Evolutionary conservation across 1,140 invertebrate genomes (phyloP).

Genomic region (Triops cancriformis): DNA sequence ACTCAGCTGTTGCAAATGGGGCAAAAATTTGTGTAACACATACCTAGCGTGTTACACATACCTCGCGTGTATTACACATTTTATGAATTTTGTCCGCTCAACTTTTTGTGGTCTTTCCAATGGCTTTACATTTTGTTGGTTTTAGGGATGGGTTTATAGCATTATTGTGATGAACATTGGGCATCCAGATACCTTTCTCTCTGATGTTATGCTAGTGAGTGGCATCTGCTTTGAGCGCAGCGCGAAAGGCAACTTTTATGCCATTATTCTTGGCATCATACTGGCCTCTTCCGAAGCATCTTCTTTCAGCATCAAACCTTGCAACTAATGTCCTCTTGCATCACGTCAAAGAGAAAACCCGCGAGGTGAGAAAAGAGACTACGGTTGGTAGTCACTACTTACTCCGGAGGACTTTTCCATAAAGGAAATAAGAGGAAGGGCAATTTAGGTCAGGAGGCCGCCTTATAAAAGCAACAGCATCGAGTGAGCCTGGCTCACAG

Average conservation of each 20-base stretch:
- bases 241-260: not conserved
- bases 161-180: too few relatives aligned
- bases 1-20: too few relatives aligned
- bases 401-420: not conserved
- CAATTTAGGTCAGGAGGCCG: conserved; percentile 27
- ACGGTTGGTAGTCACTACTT: not conserved
- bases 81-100: too few relatives aligned
- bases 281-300: not conserved
- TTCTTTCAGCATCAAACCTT: not conserved
- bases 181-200: too few relatives aligned
- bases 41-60: too few relatives aligned
- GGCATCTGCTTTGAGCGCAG: too few relatives aligned
- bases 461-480: conserved; percentile 24
- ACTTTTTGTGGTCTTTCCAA: too few relatives aligned
- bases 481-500: not conserved
- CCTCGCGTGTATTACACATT: too few relatives aligned
- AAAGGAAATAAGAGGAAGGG: not conserved
- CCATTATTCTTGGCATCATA: not conserved
- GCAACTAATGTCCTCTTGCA: not conserved
- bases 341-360: not conserved
- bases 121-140: too few relatives aligned
- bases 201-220: too few relatives aligned
- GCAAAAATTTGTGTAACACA: too few relatives aligned
- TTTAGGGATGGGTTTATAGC: too few relatives aligned
- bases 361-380: conserved; percentile 1